Evolutionary conservation across 2,888 invertebrate species (phyloP), one percentile per base, ranked within the genome.

Genomic region (Thecophora atra): DNA sequence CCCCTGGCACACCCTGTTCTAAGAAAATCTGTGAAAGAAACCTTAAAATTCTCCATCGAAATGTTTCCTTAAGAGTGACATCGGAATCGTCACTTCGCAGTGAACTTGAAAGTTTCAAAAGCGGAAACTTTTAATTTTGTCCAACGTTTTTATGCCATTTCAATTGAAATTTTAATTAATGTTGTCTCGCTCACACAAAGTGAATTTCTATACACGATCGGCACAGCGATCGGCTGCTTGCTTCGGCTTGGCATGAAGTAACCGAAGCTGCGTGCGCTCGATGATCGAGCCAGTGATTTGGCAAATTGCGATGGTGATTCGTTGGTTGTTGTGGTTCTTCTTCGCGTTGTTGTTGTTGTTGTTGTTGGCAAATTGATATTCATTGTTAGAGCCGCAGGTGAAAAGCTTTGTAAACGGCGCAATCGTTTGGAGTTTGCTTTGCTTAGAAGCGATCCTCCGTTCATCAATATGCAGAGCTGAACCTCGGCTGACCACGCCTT

Each of bases 401-500:
- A 11, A 37, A 37, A 37, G 37, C 37, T 37, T 37, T 37, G 37
- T 8, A 37, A 8, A 8, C 37, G 37, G 37, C 2, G 3, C 3
- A n/a, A n/a, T n/a, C n/a, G n/a, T n/a, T n/a, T n/a, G n/a, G 37
- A 37, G 37, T 37, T 11, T 2, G 37, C 7, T 37, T 11, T 37
- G 37, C 37, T 37, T 37, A 11, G 37, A 37, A 37, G 37, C 11
- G 37, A 37, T 11, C 37, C 37, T 0, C 11, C 37, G 2, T 37
- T 37, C 6, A 37, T 37, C 37, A 37, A 56, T 56, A 56, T 56
- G 56, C 56, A 56, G 56, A 56, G 26, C 47, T 3, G n/a, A 15
- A 7, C 17, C n/a, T 30, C 30, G 17, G 28, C 26, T n/a, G 17
- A 60, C 28, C 60, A 30, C 26, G 60, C 15, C 60, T 26, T 30